Evolutionary conservation across 1,140 invertebrate species (phyloP).

Genomic region (Monomorium pharaonis): DNA sequence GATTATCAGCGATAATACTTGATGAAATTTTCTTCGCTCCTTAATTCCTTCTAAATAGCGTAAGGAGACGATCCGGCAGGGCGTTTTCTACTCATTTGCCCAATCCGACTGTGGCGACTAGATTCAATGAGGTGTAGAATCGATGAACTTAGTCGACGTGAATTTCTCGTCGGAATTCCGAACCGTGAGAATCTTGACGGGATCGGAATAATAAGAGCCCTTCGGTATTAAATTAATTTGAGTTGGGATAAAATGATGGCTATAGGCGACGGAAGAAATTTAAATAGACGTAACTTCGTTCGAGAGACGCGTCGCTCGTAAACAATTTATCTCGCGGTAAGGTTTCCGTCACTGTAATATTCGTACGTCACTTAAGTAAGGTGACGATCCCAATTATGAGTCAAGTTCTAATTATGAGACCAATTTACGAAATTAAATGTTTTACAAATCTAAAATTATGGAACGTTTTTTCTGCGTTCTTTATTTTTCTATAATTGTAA

Average conservation of each 20-base stretch:
- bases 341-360: not conserved
- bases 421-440: too few relatives aligned
- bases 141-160: conserved; percentile 49
- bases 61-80: not conserved
- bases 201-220: conserved; percentile 57
- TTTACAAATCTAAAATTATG: too few relatives aligned
- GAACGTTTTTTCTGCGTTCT: too few relatives aligned
- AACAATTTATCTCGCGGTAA: conserved; percentile 22
- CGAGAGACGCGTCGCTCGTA: not conserved
- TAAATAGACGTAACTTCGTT: conserved; percentile 35
- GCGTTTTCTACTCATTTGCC: conserved; percentile 16
- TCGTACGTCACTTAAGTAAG: not conserved
- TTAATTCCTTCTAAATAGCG: not conserved
- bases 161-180: conserved; percentile 42
- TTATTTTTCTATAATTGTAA: too few relatives aligned
- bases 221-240: conserved; percentile 49
- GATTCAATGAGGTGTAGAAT: conserved; percentile 42
- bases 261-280: conserved; percentile 32
- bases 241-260: conserved; percentile 17
- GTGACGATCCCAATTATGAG: too few relatives aligned
- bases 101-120: conserved; percentile 17
- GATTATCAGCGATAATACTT: not conserved
- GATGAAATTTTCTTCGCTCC: not conserved
- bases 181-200: conserved; percentile 33
- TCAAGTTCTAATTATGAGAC: too few relatives aligned